Conservation (phyloP, 2,888 invertebrate species). For the Sinotaia quadrata region DNA sequence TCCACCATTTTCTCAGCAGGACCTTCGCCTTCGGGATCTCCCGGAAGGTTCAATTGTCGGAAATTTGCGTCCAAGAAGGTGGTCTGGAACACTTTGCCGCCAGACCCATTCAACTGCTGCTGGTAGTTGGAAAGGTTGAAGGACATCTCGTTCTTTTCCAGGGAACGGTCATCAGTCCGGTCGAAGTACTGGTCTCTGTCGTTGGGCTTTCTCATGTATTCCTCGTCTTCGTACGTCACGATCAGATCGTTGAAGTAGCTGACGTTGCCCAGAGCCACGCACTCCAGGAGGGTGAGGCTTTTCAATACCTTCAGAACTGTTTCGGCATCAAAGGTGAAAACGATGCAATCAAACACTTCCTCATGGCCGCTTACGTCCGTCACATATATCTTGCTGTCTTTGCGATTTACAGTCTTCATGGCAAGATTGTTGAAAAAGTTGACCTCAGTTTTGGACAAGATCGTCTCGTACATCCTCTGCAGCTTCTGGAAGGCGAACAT, state of each 20-base stretch:
- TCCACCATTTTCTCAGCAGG: slow-evolving; percentile 54
- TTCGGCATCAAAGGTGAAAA: slow-evolving; percentile 63
- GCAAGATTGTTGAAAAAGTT: slow-evolving; percentile 44
- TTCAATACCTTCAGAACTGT: slow-evolving; percentile 50
- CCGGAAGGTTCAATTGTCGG: slow-evolving; percentile 49
- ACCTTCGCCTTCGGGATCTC: slow-evolving; percentile 53
- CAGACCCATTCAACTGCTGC: slow-evolving; percentile 50
- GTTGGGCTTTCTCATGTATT: slow-evolving; percentile 55
- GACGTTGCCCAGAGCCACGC: slow-evolving; percentile 55
- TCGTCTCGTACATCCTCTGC: slow-evolving; percentile 54
- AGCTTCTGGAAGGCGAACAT: slow-evolving; percentile 63
- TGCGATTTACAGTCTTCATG: slow-evolving; percentile 41
- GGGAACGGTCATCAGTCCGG: slow-evolving; percentile 49
- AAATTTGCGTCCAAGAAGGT: slow-evolving; percentile 55
- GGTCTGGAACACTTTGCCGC: slow-evolving; percentile 57
- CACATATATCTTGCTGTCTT: slow-evolving; percentile 43
- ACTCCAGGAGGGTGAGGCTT: slow-evolving; percentile 50
- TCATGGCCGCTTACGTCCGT: slow-evolving; percentile 41
- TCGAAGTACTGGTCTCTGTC: slow-evolving; percentile 59
- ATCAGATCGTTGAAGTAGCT: slow-evolving; percentile 59
- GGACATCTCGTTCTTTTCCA: slow-evolving; percentile 60
- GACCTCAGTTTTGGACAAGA: slow-evolving; percentile 43
- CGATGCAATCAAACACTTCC: slow-evolving; percentile 54
- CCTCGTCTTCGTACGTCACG: slow-evolving; percentile 58
- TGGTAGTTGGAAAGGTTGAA: slow-evolving; percentile 62